A percentile compares a stretch with the other conserved stretches of the same genome.
Evolutionary conservation across 1,140 invertebrate species (phyloP).

Genomic region (Prorops nasuta): DNA sequence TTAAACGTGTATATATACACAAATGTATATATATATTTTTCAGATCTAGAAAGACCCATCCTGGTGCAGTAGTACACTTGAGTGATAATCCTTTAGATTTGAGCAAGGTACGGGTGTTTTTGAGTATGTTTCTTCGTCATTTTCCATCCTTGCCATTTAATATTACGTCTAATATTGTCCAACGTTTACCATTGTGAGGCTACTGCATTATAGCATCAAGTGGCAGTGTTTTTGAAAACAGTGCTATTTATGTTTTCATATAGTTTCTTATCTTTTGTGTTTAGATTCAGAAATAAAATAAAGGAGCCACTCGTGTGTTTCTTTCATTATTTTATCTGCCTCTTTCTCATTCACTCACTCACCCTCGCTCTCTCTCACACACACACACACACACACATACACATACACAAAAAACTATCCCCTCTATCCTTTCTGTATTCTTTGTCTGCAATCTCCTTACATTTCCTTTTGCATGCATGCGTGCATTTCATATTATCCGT

Average conservation of each 20-base stretch:
- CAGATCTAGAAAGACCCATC: constrained; percentile 92
- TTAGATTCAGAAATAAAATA: background rate
- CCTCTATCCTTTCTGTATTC: no score
- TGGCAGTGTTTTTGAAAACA: background rate
- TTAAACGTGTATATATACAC: constrained; percentile 4
- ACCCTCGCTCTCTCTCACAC: no score
- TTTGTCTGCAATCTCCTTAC: no score
- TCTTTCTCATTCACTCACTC: background rate
- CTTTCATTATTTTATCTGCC: background rate
- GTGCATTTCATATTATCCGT: no score
- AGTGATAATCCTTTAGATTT: constrained; percentile 94
- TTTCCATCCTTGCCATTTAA: constrained; percentile 31
- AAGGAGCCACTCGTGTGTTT: background rate
- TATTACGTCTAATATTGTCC: constrained; percentile 20
- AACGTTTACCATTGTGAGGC: no score
- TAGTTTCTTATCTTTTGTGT: background rate
- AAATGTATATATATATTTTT: constrained; percentile 52
- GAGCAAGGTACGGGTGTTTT: constrained; percentile 74
- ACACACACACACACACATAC: no score
- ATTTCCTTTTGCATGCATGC: no score
- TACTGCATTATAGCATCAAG: no score
- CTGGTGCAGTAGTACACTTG: constrained; percentile 90
- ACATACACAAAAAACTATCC: no score
- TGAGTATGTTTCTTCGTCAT: constrained; percentile 38
- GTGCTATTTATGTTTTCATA: background rate